Evolutionary conservation across 2,888 invertebrate species (phyloP).

Genomic region (Lasioglossum lativentre): DNA sequence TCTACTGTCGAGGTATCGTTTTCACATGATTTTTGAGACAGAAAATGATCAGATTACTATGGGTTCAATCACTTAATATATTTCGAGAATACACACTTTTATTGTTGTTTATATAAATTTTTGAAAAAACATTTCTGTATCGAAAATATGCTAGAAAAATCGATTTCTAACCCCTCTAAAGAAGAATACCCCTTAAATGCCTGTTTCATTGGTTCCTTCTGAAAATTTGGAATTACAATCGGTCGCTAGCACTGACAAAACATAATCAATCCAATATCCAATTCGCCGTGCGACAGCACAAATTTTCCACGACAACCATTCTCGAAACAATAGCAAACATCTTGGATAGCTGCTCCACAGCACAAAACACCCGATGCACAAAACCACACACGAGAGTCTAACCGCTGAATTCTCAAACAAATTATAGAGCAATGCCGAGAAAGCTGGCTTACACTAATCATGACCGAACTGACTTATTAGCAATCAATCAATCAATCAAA

Average conservation of each 20-base stretch:
- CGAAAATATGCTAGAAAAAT: too few relatives aligned
- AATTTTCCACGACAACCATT: not conserved
- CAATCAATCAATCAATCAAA: constrained; percentile 44
- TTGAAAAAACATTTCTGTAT: too few relatives aligned
- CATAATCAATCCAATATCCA: not conserved
- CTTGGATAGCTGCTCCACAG: constrained; percentile 83
- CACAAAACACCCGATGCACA: constrained; percentile 81
- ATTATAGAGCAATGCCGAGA: constrained; percentile 80
- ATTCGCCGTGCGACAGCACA: not conserved
- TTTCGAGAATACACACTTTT: too few relatives aligned
- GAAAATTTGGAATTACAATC: not conserved
- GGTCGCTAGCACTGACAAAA: too few relatives aligned
- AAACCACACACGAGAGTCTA: constrained; percentile 82
- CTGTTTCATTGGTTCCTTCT: not conserved
- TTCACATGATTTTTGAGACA: not conserved
- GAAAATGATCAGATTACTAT: too few relatives aligned
- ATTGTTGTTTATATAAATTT: too few relatives aligned
- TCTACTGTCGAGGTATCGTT: not conserved
- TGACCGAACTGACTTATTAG: constrained; percentile 70
- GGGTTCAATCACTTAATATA: too few relatives aligned
- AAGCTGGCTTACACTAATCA: constrained; percentile 84
- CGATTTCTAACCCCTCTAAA: not conserved
- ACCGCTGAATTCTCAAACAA: constrained; percentile 79
- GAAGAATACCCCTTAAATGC: not conserved
- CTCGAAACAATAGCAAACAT: not conserved